A percentile compares a stretch with the other conserved stretches of the same genome.
phyloP scores from a whole-genome alignment of 2,888 invertebrate genomes.

The Nomada goodeniana region DNA sequence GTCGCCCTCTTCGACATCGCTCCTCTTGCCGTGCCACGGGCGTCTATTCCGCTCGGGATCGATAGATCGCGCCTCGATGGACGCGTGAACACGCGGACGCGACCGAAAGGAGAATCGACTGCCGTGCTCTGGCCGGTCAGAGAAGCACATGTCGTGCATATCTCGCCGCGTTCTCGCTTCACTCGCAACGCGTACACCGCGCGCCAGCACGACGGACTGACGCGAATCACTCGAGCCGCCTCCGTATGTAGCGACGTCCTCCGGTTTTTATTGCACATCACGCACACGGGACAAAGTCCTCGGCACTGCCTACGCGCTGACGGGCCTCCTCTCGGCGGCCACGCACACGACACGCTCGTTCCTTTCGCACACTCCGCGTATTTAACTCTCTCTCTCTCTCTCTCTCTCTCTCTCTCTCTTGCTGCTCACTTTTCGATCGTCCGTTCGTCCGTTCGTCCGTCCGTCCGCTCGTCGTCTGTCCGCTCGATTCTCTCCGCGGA shows the following conservation, averaged over 20 bases:
- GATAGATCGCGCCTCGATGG: slow-evolving; percentile 18
- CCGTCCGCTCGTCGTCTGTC: background rate
- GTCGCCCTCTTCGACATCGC: background rate
- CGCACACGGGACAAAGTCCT: background rate
- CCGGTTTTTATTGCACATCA: slow-evolving; percentile 2
- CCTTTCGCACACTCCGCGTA: too few species aligned
- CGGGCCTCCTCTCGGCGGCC: background rate
- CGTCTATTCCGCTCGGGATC: slow-evolving; percentile 10
- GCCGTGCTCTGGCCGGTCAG: background rate
- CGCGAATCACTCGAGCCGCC: slow-evolving; percentile 55
- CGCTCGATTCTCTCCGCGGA: background rate
- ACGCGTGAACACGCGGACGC: slow-evolving; percentile 35
- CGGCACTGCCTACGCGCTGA: slow-evolving; percentile 7
- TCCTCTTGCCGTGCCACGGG: background rate
- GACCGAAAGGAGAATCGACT: background rate
- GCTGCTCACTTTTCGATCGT: background rate
- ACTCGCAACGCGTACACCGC: slow-evolving; percentile 24
- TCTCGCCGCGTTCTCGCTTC: slow-evolving; percentile 6
- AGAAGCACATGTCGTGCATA: slow-evolving; percentile 44
- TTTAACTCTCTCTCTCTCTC: background rate
- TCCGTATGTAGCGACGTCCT: slow-evolving; percentile 42
- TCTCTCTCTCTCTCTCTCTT: background rate
- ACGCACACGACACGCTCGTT: background rate
- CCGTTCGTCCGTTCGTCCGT: background rate
- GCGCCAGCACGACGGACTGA: slow-evolving; percentile 19